Conservation (phyloP, 2,797 vertebrate genomes). For the Diplodus sargus region DNA sequence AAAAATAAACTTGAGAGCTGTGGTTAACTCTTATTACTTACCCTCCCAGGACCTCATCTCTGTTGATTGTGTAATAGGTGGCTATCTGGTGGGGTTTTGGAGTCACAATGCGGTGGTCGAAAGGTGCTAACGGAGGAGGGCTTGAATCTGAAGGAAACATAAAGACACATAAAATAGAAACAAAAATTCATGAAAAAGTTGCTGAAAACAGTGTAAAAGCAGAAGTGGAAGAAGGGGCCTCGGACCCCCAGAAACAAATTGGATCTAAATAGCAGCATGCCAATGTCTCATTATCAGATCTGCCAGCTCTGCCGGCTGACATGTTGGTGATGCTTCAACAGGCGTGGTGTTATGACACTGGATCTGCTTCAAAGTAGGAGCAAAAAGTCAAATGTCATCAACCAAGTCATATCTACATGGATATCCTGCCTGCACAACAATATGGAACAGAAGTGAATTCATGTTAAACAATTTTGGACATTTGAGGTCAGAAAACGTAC, state of each 20-base stretch:
- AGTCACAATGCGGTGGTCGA: slow-evolving; percentile 93
- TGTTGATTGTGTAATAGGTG: slow-evolving; percentile 90
- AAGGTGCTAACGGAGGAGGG: slow-evolving; percentile 90
- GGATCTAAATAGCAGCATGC: slow-evolving; percentile 70
- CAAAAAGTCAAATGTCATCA: slow-evolving; percentile 60
- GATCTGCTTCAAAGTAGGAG: slow-evolving; percentile 56
- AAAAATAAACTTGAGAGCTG: slow-evolving; percentile 21
- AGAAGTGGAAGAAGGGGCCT: slow-evolving; percentile 17
- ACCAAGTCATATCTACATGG: background rate
- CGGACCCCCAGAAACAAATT: slow-evolving; percentile 62
- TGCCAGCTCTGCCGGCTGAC: slow-evolving; percentile 60
- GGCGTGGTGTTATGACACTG: slow-evolving; percentile 55
- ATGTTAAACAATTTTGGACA: background rate
- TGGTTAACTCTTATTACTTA: slow-evolving; percentile 77
- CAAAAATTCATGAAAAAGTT: background rate
- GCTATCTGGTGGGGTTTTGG: slow-evolving; percentile 89
- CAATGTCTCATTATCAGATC: slow-evolving; percentile 58
- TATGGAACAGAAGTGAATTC: background rate
- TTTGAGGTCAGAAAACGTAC: background rate
- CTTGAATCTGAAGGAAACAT: slow-evolving; percentile 80
- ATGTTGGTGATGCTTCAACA: slow-evolving; percentile 47
- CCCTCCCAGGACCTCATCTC: slow-evolving; percentile 93
- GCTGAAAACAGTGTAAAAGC: background rate
- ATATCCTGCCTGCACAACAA: slow-evolving; percentile 6
- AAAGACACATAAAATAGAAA: background rate